Evolutionary conservation across 2,113 vertebrate genomes (phyloP).

Genomic region (Pitta sordida): DNA sequence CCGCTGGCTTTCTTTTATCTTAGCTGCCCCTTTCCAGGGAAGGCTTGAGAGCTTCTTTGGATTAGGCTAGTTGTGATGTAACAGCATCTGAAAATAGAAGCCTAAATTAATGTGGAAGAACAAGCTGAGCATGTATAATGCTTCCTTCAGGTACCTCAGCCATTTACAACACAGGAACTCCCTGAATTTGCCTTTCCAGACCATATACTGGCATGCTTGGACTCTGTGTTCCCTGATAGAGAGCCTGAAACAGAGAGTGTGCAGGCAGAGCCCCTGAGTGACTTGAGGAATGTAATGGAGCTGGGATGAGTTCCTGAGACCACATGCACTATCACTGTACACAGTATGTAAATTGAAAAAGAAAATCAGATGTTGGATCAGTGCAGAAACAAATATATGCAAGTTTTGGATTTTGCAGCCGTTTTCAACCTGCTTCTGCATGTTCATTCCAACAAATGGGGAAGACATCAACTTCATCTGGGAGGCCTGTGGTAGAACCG

Average conservation of each 20-base stretch:
- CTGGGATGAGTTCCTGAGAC: background rate
- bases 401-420: background rate
- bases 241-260: background rate
- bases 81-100: background rate
- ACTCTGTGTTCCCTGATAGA: fast-evolving
- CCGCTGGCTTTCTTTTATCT: background rate
- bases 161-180: background rate
- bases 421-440: background rate
- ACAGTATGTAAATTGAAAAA: background rate
- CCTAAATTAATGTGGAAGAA: background rate
- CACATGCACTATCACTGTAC: background rate
- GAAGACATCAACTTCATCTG: background rate
- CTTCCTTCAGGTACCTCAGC: background rate
- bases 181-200: background rate
- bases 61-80: background rate
- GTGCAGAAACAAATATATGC: background rate
- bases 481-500: background rate
- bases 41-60: background rate
- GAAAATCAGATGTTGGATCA: background rate
- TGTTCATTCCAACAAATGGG: background rate
- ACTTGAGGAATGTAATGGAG: background rate
- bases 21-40: background rate
- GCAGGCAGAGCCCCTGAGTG: background rate
- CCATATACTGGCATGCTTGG: background rate
- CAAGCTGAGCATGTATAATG: background rate